Percentiles rank a stretch among this genome's conserved stretches.
phyloP scores from a whole-genome alignment of 2,888 invertebrate species.

The Sinopyrophorus schimmeli region DNA sequence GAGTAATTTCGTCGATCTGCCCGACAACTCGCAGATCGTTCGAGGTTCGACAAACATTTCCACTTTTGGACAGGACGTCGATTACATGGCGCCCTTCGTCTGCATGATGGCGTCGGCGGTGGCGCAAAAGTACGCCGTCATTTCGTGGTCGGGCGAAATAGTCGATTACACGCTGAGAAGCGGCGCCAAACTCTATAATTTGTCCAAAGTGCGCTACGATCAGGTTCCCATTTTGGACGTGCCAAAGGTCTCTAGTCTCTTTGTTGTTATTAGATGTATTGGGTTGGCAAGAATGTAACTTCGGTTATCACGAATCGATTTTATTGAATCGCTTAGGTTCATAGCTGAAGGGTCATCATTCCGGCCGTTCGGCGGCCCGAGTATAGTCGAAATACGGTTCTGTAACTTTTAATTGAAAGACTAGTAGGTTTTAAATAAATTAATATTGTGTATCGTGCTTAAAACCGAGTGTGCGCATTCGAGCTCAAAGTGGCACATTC shows the following conservation, averaged over 20 bases:
- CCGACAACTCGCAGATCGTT: constrained; percentile 65
- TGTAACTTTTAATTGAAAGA: too few relatives aligned
- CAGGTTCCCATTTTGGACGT: constrained; percentile 62
- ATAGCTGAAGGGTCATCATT: too few relatives aligned
- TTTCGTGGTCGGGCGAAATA: constrained; percentile 64
- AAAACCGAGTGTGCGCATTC: too few relatives aligned
- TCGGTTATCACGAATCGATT: too few relatives aligned
- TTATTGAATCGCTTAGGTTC: too few relatives aligned
- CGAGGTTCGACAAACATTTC: constrained; percentile 57
- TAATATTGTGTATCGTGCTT: too few relatives aligned
- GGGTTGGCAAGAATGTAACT: too few relatives aligned
- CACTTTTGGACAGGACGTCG: constrained; percentile 38
- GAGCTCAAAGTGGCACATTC: too few relatives aligned
- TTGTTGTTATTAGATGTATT: too few relatives aligned
- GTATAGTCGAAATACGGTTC: too few relatives aligned
- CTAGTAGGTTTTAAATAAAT: too few relatives aligned
- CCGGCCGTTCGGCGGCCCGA: too few relatives aligned
- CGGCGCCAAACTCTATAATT: constrained; percentile 52
- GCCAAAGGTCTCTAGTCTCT: constrained; percentile 61
- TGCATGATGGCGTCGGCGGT: constrained; percentile 65
- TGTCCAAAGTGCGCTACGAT: constrained; percentile 52
- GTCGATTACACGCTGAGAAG: constrained; percentile 63
- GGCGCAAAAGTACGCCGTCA: constrained; percentile 62
- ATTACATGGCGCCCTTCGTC: constrained; percentile 57
- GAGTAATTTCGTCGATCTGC: constrained; percentile 62